Conservation (phyloP, 37 sponge, comb jelly and placozoan species). For the Lycopodina hypogea region DNA sequence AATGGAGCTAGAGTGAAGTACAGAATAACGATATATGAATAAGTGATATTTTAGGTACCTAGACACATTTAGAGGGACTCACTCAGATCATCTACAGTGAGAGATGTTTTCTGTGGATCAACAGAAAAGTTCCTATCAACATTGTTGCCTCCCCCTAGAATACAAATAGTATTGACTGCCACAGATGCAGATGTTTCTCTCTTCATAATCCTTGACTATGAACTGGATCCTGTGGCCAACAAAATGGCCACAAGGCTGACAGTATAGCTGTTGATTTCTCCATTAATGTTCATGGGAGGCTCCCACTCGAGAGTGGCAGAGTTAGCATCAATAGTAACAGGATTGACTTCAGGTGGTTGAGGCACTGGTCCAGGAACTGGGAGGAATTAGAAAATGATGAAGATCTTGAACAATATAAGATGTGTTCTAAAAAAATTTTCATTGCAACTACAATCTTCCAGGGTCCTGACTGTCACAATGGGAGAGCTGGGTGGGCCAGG, state of each 20-base stretch:
- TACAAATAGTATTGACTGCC: conserved; percentile 6
- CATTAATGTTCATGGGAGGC: conserved; percentile 21
- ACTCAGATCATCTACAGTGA: conserved; percentile 21
- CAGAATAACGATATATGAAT: background rate
- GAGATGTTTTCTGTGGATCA: conserved; percentile 9
- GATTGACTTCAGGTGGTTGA: background rate
- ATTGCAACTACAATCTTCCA: conserved; percentile 19
- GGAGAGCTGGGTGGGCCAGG: conserved; percentile 25
- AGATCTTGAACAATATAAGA: background rate
- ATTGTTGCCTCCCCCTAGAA: conserved; percentile 13
- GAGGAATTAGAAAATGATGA: background rate
- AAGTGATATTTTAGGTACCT: background rate
- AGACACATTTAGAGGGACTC: background rate
- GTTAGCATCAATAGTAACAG: background rate
- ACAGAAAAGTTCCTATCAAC: conserved; percentile 22
- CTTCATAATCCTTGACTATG: background rate
- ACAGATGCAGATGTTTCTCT: conserved; percentile 7
- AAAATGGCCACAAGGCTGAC: conserved; percentile 24
- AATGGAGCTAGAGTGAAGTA: conserved; percentile 34
- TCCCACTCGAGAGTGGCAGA: conserved; percentile 24
- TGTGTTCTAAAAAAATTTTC: background rate
- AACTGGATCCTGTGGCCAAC: background rate
- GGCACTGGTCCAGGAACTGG: conserved; percentile 21
- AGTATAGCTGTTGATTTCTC: conserved; percentile 16
- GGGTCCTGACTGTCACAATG: background rate